A percentile compares a stretch with the other conserved stretches of the same genome.
Evolutionary conservation across 2,113 vertebrate species (phyloP).

Genomic region (Carlito syrichta): DNA sequence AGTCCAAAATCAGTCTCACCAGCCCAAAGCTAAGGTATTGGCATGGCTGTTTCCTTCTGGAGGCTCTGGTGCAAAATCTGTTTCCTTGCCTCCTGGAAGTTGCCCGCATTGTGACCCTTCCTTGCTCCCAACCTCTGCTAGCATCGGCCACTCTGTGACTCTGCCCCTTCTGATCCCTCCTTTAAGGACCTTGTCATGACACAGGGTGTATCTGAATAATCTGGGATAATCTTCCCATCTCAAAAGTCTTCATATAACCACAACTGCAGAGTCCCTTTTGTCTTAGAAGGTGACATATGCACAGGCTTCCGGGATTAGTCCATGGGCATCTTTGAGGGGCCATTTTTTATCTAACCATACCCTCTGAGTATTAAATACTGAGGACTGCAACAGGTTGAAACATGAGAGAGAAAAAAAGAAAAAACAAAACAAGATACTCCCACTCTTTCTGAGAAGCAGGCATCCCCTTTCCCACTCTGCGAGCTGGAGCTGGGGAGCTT

Average conservation of each 20-base stretch:
- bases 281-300: not conserved
- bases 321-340: not conserved
- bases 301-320: not conserved
- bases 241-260: not conserved
- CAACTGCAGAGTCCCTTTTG: not conserved
- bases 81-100: not conserved
- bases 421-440: not conserved
- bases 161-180: too few species aligned
- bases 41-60: not conserved
- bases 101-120: fast-evolving
- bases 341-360: not conserved
- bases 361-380: not conserved
- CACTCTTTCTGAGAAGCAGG: not conserved
- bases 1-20: not conserved
- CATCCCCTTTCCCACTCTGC: not conserved
- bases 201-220: fast-evolving
- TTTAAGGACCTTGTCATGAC: too few species aligned
- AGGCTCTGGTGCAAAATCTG: not conserved
- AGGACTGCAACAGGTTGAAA: too few species aligned
- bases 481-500: not conserved
- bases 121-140: not conserved
- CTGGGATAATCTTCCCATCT: not conserved
- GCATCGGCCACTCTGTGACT: not conserved
- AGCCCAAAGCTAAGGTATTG: not conserved
- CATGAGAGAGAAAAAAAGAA: not conserved